Percentiles rank a stretch among this genome's conserved stretches.
These are phyloP conservation scores for Mamestra configurata DNA, from an alignment of 1,140 invertebrate genomes.

Conservation along the genomic window DNA sequence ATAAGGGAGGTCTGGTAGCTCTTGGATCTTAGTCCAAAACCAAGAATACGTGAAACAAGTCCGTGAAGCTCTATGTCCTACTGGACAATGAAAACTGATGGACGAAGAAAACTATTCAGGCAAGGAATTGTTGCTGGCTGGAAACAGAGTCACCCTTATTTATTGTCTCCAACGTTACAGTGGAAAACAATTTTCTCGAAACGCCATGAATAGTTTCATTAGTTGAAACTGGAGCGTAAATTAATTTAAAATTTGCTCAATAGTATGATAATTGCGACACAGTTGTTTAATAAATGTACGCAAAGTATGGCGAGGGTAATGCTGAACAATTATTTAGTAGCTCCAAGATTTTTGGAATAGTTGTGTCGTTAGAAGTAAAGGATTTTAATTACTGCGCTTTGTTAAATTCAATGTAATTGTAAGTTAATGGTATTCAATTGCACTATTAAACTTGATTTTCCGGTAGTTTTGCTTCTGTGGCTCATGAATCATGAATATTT, in stretches of 20 bases:
- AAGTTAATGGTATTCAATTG: too few species aligned
- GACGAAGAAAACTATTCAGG: conserved; percentile 54
- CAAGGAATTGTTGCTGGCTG: not conserved
- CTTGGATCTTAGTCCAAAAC: not conserved
- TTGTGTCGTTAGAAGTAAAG: not conserved
- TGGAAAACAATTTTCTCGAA: conserved; percentile 6
- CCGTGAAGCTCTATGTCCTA: not conserved
- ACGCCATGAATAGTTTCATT: conserved; percentile 25
- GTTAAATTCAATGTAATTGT: too few species aligned
- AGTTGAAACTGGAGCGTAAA: conserved; percentile 10
- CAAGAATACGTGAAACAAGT: not conserved
- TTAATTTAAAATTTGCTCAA: conserved; percentile 35
- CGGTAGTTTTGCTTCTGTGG: too few species aligned
- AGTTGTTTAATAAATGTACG: conserved; percentile 30
- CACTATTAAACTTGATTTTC: too few species aligned
- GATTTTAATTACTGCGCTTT: too few species aligned
- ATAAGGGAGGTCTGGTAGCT: too few species aligned
- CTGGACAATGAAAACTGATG: conserved; percentile 6
- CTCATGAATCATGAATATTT: too few species aligned
- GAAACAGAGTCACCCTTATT: not conserved
- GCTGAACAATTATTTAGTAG: conserved; percentile 15
- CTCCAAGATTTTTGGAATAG: not conserved
- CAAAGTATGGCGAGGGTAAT: conserved; percentile 21
- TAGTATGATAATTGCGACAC: conserved; percentile 27
- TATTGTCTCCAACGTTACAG: not conserved